A percentile compares a stretch with the other conserved stretches of the same genome.
Evolutionary conservation across 2,113 vertebrate species (phyloP).

Genomic region (Tauraco erythrolophus): DNA sequence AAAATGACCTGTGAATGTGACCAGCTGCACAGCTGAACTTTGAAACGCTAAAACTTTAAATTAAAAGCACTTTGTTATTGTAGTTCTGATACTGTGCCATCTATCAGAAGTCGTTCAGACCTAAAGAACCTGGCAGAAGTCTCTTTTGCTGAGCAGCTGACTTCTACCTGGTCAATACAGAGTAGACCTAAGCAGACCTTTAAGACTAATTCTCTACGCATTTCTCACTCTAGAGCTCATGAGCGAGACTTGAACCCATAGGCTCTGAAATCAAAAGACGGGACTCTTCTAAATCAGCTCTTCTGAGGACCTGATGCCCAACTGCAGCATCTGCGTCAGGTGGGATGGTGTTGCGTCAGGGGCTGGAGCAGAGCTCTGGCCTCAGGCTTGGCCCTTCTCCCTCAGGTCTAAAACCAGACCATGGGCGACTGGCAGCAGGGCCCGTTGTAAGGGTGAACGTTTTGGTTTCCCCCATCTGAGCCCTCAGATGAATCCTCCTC

Average conservation of each 20-base stretch:
- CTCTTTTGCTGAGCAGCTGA: neutral
- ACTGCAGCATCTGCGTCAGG: neutral
- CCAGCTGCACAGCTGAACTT: neutral
- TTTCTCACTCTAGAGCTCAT: neutral
- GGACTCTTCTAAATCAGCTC: neutral
- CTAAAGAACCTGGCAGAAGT: neutral
- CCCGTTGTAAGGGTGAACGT: accelerated
- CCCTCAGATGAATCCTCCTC: neutral
- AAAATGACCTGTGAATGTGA: neutral
- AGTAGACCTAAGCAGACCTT: neutral
- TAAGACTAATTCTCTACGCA: neutral
- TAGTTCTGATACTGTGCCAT: accelerated
- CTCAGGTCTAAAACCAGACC: neutral
- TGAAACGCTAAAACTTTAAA: neutral
- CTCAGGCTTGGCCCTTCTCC: neutral
- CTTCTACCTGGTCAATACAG: neutral
- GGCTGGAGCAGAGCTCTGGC: neutral
- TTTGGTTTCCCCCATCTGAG: neutral
- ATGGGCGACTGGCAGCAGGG: accelerated
- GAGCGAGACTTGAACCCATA: neutral
- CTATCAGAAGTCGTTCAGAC: neutral
- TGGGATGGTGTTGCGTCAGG: accelerated
- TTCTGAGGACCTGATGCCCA: neutral
- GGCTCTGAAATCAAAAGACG: neutral
- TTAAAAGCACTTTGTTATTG: neutral